phyloP scores from a whole-genome alignment of 2,888 invertebrate genomes.

The Elmis aenea region DNA sequence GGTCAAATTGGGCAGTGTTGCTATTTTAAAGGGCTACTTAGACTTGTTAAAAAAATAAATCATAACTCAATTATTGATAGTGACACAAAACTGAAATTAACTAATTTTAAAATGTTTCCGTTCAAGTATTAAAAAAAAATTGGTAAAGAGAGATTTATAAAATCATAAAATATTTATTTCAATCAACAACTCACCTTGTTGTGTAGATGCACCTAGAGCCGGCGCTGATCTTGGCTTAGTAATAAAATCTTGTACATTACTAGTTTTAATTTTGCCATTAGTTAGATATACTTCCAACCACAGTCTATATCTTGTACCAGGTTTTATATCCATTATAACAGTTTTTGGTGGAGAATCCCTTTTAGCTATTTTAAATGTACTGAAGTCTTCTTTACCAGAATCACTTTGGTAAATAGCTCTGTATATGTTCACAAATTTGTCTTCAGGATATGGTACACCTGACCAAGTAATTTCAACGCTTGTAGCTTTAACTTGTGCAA shows the following conservation, averaged over 20 bases:
- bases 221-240: slow-evolving; percentile 68
- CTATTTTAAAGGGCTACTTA: too few species aligned
- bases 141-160: too few species aligned
- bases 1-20: too few species aligned
- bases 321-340: slow-evolving; percentile 63
- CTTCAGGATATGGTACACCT: slow-evolving; percentile 83
- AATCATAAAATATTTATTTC: slow-evolving; percentile 3
- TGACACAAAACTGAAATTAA: too few species aligned
- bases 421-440: slow-evolving; percentile 86
- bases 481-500: slow-evolving; percentile 68
- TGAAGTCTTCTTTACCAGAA: slow-evolving; percentile 66
- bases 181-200: slow-evolving; percentile 56
- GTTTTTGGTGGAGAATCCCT: slow-evolving; percentile 65
- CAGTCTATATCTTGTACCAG: slow-evolving; percentile 77
- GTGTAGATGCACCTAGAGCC: slow-evolving; percentile 48
- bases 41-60: too few species aligned
- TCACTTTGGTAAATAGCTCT: slow-evolving; percentile 78
- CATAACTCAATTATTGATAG: too few species aligned
- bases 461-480: slow-evolving; percentile 76
- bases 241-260: slow-evolving; percentile 81
- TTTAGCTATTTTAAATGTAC: slow-evolving; percentile 70
- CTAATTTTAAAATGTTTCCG: too few species aligned
- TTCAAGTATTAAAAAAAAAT: too few species aligned
- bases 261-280: slow-evolving; percentile 84
- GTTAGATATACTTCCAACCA: slow-evolving; percentile 88